Evolutionary conservation across 2,888 invertebrate species (phyloP), one percentile per base, ranked within the genome.

Genomic region (Nematopogon swammerdamellus): DNA sequence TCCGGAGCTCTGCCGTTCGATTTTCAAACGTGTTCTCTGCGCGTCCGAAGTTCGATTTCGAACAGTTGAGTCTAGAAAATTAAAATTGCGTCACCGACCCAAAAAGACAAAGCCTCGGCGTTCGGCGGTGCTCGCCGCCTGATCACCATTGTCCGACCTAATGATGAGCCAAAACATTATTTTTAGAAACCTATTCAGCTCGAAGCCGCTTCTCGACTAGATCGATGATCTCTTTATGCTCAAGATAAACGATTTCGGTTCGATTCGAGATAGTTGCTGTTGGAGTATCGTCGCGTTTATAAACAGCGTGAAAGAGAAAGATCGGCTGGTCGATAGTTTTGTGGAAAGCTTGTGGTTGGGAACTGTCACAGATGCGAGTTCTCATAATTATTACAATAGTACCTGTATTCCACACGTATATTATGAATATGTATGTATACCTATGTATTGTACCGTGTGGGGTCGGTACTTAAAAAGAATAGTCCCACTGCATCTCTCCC

Each of bases 131-230:
- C 8, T 44, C 19, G 19, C 3, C 18, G 44, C 70, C 67, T 65
- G 60, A 63, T 65, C 65, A 68, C 63, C 69, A 72, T 68, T 50
- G 71, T 70, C 58, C 58, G 63, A 57, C 62, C 65, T 72, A 72
- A 72, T 73, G 71, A 75, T 73, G 74, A 72, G 70, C 70, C 65
- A 70, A 76, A 75, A 72, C 67, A 73, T 69, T 73, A 75, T 76
- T 73, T 76, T 75, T 75, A 70, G 72, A 73, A 58, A 59, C 57
- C 29, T 52, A 51, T 51, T 53, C 54, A 54, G 51, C 54, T 60
- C 59, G 59, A 36, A 36, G 36, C 8, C 8, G 36, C 36, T 3
- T 25, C 36, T 36, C 36, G 3, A 36, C 25, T 36, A 36, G 36
- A 36, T 36, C 36, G 36, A 36, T 36, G 36, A 36, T 36, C 36